Evolutionary conservation across 2,113 vertebrate genomes (phyloP).

Genomic region (Micromys minutus): DNA sequence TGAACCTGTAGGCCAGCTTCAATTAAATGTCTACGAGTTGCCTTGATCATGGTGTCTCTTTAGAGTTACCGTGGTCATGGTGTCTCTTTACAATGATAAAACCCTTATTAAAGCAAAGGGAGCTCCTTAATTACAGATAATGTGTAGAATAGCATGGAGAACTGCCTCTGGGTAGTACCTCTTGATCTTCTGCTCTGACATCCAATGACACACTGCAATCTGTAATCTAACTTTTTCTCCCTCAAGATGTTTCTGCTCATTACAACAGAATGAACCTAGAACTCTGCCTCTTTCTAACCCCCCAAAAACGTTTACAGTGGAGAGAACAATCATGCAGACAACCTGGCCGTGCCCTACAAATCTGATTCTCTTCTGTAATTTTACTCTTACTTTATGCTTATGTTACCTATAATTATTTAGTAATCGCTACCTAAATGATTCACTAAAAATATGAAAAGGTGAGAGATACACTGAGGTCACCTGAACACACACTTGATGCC

Average conservation of each 20-base stretch:
- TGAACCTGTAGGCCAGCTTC: too few relatives aligned
- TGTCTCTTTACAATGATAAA: too few relatives aligned
- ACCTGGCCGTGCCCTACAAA: neutral
- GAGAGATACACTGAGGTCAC: too few relatives aligned
- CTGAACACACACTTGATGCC: too few relatives aligned
- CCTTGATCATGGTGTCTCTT: too few relatives aligned
- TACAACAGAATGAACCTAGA: too few relatives aligned
- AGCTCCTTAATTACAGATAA: neutral
- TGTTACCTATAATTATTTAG: slow-evolving; percentile 4
- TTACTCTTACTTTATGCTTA: neutral
- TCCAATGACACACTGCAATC: neutral
- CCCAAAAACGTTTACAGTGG: neutral
- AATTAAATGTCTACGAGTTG: too few relatives aligned
- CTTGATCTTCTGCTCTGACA: neutral
- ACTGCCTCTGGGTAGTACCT: neutral
- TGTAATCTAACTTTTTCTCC: neutral
- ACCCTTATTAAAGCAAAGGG: too few relatives aligned
- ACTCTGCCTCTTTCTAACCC: neutral
- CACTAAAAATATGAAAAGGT: neutral
- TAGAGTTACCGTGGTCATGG: too few relatives aligned
- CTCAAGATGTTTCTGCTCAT: neutral
- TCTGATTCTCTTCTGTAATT: neutral
- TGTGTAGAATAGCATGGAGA: too few relatives aligned
- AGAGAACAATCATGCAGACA: neutral
- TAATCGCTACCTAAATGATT: slow-evolving; percentile 8